Evolutionary conservation across 2,888 invertebrate species (phyloP).

Genomic region (Therioaphis trifolii): DNA sequence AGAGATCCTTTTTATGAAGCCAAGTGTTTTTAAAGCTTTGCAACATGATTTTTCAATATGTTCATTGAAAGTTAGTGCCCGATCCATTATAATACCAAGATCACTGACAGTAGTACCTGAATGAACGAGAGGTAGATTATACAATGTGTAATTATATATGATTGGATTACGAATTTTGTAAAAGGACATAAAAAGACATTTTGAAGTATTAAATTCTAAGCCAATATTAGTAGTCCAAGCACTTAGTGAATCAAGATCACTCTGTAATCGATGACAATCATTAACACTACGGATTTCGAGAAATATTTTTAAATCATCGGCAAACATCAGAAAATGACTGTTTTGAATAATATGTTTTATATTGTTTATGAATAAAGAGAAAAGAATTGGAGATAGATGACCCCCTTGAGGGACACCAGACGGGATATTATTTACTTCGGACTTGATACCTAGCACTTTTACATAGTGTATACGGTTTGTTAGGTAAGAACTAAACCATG

Average conservation of each 20-base stretch:
- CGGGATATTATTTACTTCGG: neutral
- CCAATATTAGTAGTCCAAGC: neutral
- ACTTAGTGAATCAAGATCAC: neutral
- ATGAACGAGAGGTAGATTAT: neutral
- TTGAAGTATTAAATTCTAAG: constrained; percentile 3
- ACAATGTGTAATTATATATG: neutral
- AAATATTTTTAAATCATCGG: neutral
- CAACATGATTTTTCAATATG: constrained; percentile 37
- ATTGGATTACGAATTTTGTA: neutral
- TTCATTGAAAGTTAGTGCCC: neutral
- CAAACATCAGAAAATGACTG: neutral
- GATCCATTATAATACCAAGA: constrained; percentile 12
- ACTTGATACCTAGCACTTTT: neutral
- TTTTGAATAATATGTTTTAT: neutral
- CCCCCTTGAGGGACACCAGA: neutral
- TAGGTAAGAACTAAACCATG: neutral
- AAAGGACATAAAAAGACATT: neutral
- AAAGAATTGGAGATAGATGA: neutral
- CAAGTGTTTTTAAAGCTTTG: too few relatives aligned
- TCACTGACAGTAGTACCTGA: neutral
- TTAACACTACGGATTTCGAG: neutral
- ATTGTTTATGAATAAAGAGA: neutral
- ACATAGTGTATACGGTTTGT: neutral
- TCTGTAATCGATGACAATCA: neutral
- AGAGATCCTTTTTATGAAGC: too few relatives aligned